Evolutionary conservation across 2,113 vertebrate species (phyloP).

Genomic region (Nothobranchius kuhntae): DNA sequence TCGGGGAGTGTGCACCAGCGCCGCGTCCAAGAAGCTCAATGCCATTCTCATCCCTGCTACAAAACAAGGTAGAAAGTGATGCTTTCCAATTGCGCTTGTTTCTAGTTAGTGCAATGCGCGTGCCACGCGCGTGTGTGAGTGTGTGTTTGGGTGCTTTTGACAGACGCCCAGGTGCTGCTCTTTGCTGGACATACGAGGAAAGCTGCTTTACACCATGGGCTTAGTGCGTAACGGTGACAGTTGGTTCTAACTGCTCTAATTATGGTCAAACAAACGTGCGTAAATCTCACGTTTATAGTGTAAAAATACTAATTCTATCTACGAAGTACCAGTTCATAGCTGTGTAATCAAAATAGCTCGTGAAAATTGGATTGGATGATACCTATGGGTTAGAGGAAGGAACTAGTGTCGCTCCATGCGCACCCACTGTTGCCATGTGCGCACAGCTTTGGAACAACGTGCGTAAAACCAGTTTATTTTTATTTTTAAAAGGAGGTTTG

Average conservation of each 20-base stretch:
- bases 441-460: conserved; percentile 2
- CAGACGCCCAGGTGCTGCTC: conserved; percentile 26
- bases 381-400: conserved; percentile 11
- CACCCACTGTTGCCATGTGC: conserved; percentile 5
- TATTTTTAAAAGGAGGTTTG: background rate
- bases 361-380: conserved; percentile 30
- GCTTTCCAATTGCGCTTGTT: background rate
- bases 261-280: background rate
- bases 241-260: background rate
- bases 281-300: background rate
- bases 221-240: conserved; percentile 8
- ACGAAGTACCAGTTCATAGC: background rate
- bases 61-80: conserved; percentile 77
- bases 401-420: background rate
- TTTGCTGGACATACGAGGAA: background rate
- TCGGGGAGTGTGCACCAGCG: conserved; percentile 84
- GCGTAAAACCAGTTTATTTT: conserved; percentile 15
- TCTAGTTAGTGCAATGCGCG: too few relatives aligned
- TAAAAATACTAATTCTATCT: background rate
- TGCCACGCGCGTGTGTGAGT: background rate
- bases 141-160: conserved; percentile 16
- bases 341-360: conserved; percentile 19
- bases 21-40: conserved; percentile 66
- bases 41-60: conserved; percentile 57
- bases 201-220: conserved; percentile 10